Percentiles rank a stretch among this genome's conserved stretches.
Evolutionary conservation across 2,797 vertebrate species (phyloP).

Genomic region (Zalophus californianus): DNA sequence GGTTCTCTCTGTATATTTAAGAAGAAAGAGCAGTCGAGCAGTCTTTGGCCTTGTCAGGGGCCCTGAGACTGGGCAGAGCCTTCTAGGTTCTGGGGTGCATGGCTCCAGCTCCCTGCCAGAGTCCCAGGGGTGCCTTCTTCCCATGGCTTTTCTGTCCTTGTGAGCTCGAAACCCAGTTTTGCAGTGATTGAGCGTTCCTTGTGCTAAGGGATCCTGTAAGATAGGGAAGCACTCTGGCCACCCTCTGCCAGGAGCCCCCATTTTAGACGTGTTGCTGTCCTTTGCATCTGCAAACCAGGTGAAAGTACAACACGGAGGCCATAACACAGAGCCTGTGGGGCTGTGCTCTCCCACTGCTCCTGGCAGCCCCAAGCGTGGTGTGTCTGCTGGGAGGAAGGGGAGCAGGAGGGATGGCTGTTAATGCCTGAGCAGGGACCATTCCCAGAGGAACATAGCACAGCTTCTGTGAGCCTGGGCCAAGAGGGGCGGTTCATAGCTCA

Average conservation of each 20-base stretch:
- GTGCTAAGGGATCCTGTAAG: not conserved
- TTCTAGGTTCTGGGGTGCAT: not conserved
- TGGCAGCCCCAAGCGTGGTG: not conserved
- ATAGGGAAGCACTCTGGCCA: not conserved
- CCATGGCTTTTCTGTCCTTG: not conserved
- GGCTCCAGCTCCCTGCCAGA: not conserved
- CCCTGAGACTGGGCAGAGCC: not conserved
- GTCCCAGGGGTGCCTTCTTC: not conserved
- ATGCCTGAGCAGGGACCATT: not conserved
- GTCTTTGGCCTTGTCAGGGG: not conserved
- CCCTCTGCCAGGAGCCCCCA: not conserved
- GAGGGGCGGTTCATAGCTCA: not conserved
- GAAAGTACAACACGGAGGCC: not conserved
- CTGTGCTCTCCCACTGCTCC: not conserved
- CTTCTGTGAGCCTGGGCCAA: conserved; percentile 9
- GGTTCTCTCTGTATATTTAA: not conserved
- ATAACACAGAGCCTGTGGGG: not conserved
- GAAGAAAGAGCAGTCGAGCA: not conserved
- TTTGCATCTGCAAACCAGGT: not conserved
- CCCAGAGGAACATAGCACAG: not conserved
- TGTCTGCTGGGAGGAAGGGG: not conserved
- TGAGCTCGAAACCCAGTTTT: not conserved
- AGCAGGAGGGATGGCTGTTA: not conserved
- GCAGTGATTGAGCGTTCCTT: not conserved
- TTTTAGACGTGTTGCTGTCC: not conserved